These are phyloP conservation scores for Neoitamus cyanurus DNA, from an alignment of 2,888 invertebrate species.

Conservation along the genomic window DNA sequence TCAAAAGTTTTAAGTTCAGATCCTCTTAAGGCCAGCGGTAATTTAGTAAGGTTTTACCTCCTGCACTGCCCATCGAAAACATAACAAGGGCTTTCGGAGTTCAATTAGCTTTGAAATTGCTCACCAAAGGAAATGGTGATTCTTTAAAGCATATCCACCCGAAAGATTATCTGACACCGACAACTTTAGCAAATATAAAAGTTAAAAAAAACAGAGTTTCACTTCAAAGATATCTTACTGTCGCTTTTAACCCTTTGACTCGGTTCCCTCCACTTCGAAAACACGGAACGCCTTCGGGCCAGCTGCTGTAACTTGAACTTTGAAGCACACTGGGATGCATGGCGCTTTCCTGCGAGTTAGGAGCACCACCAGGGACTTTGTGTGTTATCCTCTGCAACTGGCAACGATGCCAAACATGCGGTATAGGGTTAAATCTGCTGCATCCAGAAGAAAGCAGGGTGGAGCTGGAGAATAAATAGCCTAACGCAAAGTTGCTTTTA, in stretches of 20 bases:
- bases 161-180: not conserved
- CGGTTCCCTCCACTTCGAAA: not conserved
- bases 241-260: constrained; percentile 23
- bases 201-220: not conserved
- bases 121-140: not conserved
- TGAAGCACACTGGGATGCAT: not conserved
- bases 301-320: constrained; percentile 29
- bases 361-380: not conserved
- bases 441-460: not conserved
- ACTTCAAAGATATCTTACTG: not conserved
- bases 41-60: not conserved
- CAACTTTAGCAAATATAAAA: not conserved
- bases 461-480: not conserved
- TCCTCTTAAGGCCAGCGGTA: not conserved
- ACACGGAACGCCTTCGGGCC: constrained; percentile 23
- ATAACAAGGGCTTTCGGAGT: not conserved
- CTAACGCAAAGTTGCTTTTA: constrained; percentile 13
- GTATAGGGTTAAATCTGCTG: not conserved
- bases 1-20: not conserved
- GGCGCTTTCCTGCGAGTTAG: not conserved
- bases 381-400: not conserved
- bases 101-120: not conserved
- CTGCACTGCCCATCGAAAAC: not conserved
- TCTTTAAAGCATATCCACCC: not conserved
- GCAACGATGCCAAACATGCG: constrained; percentile 5